phyloP scores from a whole-genome alignment of 2,888 invertebrate species.

The Cosmia pyralina region DNA sequence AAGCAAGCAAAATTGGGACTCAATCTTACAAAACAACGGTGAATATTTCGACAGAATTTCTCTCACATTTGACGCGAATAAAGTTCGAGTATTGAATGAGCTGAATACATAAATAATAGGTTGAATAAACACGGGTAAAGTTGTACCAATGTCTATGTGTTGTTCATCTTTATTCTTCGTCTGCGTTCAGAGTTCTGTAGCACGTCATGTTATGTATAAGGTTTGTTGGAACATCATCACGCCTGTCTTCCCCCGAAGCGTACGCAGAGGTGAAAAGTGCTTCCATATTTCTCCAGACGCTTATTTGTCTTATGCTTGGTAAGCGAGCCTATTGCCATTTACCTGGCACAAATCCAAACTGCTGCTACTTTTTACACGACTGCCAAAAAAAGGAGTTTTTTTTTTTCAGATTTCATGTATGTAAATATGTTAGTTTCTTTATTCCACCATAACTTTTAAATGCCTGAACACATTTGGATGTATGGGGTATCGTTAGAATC shows the following conservation, averaged over 20 bases:
- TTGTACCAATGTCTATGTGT: constrained; percentile 22
- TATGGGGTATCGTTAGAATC: too few relatives aligned
- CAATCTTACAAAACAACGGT: constrained; percentile 16
- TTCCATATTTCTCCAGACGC: background rate
- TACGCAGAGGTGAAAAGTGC: background rate
- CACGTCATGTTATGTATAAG: constrained; percentile 2
- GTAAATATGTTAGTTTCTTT: too few relatives aligned
- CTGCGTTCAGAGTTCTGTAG: background rate
- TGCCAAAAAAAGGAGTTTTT: too few relatives aligned
- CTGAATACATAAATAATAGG: constrained; percentile 55
- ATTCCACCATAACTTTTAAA: too few relatives aligned
- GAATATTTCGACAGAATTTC: constrained; percentile 47
- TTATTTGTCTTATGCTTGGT: background rate
- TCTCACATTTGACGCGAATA: constrained; percentile 50
- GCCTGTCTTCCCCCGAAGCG: background rate
- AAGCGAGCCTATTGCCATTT: too few relatives aligned
- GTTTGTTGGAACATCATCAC: background rate
- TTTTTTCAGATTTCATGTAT: too few relatives aligned
- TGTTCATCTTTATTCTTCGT: constrained; percentile 28
- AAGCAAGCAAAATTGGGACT: constrained; percentile 28
- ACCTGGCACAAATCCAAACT: background rate
- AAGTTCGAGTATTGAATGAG: constrained; percentile 50
- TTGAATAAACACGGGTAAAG: constrained; percentile 34
- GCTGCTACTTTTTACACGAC: background rate
- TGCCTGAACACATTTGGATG: too few relatives aligned